Evolutionary conservation across 2,888 invertebrate species (phyloP), one percentile per base, ranked within the genome.

Genomic region (Dicycla oo): DNA sequence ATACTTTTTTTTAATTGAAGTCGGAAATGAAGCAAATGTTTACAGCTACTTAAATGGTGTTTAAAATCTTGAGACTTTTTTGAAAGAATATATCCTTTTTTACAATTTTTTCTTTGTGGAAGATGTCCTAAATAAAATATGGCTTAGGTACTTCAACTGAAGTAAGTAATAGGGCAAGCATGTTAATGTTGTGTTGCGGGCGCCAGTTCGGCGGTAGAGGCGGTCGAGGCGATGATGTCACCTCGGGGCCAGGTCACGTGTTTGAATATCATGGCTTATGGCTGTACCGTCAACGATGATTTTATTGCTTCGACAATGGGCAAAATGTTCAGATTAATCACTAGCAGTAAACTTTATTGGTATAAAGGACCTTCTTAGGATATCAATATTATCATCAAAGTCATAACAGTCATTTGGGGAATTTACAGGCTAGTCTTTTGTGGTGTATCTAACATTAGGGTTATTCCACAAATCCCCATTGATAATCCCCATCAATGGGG

Each of bases 201-300:
- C 91, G 89, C 88, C 88, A 78, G 70, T 78, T 80, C 18, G 83
- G 85, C 88, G 88, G 86, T 82, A 75, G 64, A 83, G 84, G 75
- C 81, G 71, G 83, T 81, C 80, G 80, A 61, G 62, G 69, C 81
- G 85, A 86, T 90, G 90, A 91, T 90, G 90, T 91, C 89, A 90
- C 84, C 82, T 75, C 65, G 75, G 67, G 70, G 72, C 75, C 83
- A 73, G 73, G 86, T 88, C 88, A 88, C 88, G 88, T 86, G 80
- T 83, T 83, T 83, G 78, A 86, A 86, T 84, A 86, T 85, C 77
- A 78, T 80, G 71, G 86, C 81, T 81, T 84, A 84, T 82, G 77
- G 70, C 73, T 69, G 75, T 73, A 72, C 79, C 65, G 71, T 75
- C 66, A 83, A 78, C 73, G 75, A 83, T 74, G 73, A 77, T 63